Base-by-base conservation (phyloP, 2,797 vertebrate species). In the Cuculus canorus region DNA sequence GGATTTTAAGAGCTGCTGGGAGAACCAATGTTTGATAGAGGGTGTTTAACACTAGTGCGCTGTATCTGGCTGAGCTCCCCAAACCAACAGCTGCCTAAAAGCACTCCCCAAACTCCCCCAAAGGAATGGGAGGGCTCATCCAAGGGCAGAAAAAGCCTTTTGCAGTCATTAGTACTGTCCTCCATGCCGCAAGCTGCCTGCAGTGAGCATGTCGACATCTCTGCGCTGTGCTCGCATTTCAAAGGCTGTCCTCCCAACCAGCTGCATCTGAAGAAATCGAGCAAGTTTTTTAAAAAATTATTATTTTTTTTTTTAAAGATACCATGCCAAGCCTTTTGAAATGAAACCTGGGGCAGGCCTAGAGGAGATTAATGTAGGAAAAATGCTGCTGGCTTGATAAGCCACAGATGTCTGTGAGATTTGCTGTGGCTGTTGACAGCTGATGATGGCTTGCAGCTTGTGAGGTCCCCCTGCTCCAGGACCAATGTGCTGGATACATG, bases 371-470 rank as follows among this genome's bases (percentile, higher is more conserved):
- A 98, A 97, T 95, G 94, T 60, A 97, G 97, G 89, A 94, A 98
- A 97, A 98, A 97, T 94, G 96, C 93, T 89, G 90, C 96, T 97
- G 94, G 97, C 98, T 98, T 98, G 98, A 99, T 98, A 98, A 96
- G 97, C 91, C 98, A 95, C 99, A 99, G 98, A 98, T 99, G 99
- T 98, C 97, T 94, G 93, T 91, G 97, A 98, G 98, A 98, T 97
- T 98, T 96, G 81, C 83, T 66, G 92, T 95, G 92, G 90, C 89
- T 95, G 97, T 84, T 98, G 98, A 98, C 98, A 98, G 98, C 95
- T 93, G 17, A 7, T 98, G 98, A 98, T 91, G 97, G 78, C 53
- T 96, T 93, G 78, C 98, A 98, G 98, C 98, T 98, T 98, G 98
- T 35, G 9, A 76, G 33, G 56, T 94, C 76, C 92, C 72, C 90